These are phyloP conservation scores for Protodeltote pygarga DNA, from an alignment of 2,888 invertebrate species.

Conservation along the genomic window DNA sequence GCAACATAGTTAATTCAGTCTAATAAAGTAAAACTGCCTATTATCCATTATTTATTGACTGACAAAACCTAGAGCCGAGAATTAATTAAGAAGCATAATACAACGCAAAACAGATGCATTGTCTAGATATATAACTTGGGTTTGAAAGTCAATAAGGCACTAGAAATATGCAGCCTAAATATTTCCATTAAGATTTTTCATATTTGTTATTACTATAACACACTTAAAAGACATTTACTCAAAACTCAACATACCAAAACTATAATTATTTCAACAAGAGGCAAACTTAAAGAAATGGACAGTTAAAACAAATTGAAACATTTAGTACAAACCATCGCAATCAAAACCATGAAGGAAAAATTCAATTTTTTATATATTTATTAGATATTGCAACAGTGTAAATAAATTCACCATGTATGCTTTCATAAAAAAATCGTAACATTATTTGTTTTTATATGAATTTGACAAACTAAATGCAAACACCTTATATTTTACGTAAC, in stretches of 20 bases:
- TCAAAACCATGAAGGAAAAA: slow-evolving; percentile 61
- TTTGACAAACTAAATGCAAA: slow-evolving; percentile 39
- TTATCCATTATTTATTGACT: slow-evolving; percentile 72
- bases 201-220: slow-evolving; percentile 77
- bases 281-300: slow-evolving; percentile 71
- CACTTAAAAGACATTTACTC: slow-evolving; percentile 62
- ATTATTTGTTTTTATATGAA: slow-evolving; percentile 10
- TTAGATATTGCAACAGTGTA: slow-evolving; percentile 61
- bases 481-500: slow-evolving; percentile 33
- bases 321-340: slow-evolving; percentile 69
- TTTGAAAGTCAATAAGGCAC: slow-evolving; percentile 82
- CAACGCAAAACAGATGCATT: slow-evolving; percentile 10
- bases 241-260: slow-evolving; percentile 61
- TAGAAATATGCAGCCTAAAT: slow-evolving; percentile 72
- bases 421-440: slow-evolving; percentile 49
- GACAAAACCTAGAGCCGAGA: slow-evolving; percentile 60
- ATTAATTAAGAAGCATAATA: slow-evolving; percentile 3
- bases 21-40: slow-evolving; percentile 73
- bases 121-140: slow-evolving; percentile 49
- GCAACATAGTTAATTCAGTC: slow-evolving; percentile 80
- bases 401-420: slow-evolving; percentile 52
- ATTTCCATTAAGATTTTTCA: slow-evolving; percentile 67
- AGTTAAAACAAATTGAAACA: slow-evolving; percentile 79
- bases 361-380: slow-evolving; percentile 54
- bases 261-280: slow-evolving; percentile 57